A percentile compares a stretch with the other conserved stretches of the same genome.
Evolutionary conservation across 2,888 invertebrate genomes (phyloP).

Genomic region (Meta bourneti): DNA sequence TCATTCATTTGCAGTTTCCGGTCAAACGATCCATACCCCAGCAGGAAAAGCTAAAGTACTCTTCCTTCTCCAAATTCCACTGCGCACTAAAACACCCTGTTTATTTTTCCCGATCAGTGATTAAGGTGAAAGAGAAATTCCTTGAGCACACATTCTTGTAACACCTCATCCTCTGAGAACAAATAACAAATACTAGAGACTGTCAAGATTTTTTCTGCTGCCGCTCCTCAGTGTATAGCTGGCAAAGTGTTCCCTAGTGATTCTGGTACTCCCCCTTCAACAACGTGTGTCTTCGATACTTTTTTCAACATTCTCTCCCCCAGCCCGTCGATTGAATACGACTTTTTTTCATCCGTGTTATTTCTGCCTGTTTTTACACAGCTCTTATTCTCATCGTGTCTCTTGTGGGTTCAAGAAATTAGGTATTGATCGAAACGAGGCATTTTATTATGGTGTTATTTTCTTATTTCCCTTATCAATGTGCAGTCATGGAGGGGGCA

Average conservation of each 20-base stretch:
- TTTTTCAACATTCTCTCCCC: conserved; percentile 15
- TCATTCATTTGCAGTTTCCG: neutral
- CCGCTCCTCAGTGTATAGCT: conserved; percentile 17
- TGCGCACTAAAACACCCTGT: conserved; percentile 2
- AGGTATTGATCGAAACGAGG: conserved; percentile 53
- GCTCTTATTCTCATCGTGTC: conserved; percentile 22
- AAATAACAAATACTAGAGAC: conserved; percentile 45
- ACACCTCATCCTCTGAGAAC: conserved; percentile 55
- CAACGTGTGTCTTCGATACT: conserved; percentile 29
- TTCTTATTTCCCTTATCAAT: conserved; percentile 33
- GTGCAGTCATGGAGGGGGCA: conserved; percentile 7
- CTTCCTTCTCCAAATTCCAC: neutral
- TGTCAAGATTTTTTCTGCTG: conserved; percentile 23
- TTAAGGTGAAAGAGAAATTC: conserved; percentile 57
- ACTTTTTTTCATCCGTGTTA: neutral
- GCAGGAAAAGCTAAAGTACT: neutral
- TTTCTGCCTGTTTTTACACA: conserved; percentile 36
- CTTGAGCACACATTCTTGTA: conserved; percentile 59
- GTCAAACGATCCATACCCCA: neutral
- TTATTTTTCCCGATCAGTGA: conserved; percentile 62
- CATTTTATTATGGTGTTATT: conserved; percentile 40
- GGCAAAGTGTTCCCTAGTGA: conserved; percentile 53
- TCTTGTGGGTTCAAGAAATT: conserved; percentile 55
- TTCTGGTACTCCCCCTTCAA: conserved; percentile 14
- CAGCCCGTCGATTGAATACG: conserved; percentile 45